Base-by-base conservation (phyloP, 1,140 invertebrate genomes). In the Melanaphis sacchari region DNA sequence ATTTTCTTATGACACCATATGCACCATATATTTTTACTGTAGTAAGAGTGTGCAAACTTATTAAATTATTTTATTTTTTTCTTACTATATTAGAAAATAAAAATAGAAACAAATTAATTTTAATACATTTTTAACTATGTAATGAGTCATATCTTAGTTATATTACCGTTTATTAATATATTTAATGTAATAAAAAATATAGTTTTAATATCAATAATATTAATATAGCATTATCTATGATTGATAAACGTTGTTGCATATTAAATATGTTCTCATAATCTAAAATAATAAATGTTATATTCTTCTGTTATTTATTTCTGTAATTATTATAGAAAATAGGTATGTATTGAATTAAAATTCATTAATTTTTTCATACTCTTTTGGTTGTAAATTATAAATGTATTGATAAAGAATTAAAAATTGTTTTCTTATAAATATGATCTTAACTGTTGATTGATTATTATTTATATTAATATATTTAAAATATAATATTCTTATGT, bases 1-100 rank as follows among this genome's bases (percentile, higher is more conserved):
- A 90, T 90, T 38, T 90, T 90, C 24, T 90, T 54, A 59, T 22
- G 26, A 90, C 89, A 89, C 89, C 89, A 90, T 90, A 40, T 76
- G 31, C 89, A 90, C 89, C 41, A 41, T 31, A 90, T 90, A 90
- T 90, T 90, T 90, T 90, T 22, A 41, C 21, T 90, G 18, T 52
- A 59, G 54, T 90, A 59, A 90, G 11, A 89, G 38, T 40, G 36
- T 90, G 49, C 26, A 90, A 90, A 66, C 22, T 38, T 38, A 54
- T 52, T 54, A 21, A 87, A 87, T 6, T 1, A 66, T 31, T 90
- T 90, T 54, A 66, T 90, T 66, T 41, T 66, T 18, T 59, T 31
- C 41, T 59, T 43, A 66, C 31, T 90, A 66, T 24, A n/a, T 90
- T 90, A 90, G 24, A 26, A 59, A 59, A 90, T 90, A 40, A 49